Conservation (phyloP, 2,113 vertebrate species). For the Nesoenas mayeri region DNA sequence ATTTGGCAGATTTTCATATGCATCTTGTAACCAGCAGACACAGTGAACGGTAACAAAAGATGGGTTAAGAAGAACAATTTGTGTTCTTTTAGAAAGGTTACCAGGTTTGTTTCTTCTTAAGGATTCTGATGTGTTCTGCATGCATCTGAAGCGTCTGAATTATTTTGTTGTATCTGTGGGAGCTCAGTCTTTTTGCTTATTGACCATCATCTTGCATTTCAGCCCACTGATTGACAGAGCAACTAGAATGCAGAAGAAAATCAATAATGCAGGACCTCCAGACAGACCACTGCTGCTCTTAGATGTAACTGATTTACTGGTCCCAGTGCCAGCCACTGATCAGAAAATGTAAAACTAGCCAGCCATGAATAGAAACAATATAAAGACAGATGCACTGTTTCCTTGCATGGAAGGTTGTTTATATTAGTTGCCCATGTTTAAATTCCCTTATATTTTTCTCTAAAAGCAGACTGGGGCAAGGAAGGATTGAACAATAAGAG, state of each 20-base stretch:
- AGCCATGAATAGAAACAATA: slow-evolving; percentile 87
- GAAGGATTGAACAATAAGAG: not conserved
- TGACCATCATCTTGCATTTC: slow-evolving; percentile 89
- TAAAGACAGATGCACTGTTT: slow-evolving; percentile 79
- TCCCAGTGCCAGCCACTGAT: slow-evolving; percentile 81
- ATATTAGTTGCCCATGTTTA: slow-evolving; percentile 76
- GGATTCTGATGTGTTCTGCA: slow-evolving; percentile 23
- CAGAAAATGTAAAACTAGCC: slow-evolving; percentile 88
- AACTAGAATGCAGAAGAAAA: slow-evolving; percentile 85
- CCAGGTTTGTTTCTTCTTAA: not conserved
- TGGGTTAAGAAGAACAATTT: not conserved
- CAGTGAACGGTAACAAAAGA: not conserved
- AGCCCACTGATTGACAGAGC: slow-evolving; percentile 86
- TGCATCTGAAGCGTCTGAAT: slow-evolving; percentile 12
- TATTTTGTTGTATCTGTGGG: slow-evolving; percentile 70
- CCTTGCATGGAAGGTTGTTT: slow-evolving; percentile 74
- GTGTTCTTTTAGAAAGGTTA: not conserved
- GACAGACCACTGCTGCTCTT: slow-evolving; percentile 79
- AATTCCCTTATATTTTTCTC: slow-evolving; percentile 62
- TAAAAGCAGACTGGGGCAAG: slow-evolving; percentile 12
- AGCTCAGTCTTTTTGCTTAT: slow-evolving; percentile 78
- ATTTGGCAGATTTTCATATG: not conserved
- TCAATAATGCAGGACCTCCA: slow-evolving; percentile 86
- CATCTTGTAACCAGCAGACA: not conserved
- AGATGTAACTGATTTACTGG: slow-evolving; percentile 84